These are phyloP conservation scores for Ectemnius lituratus DNA, from an alignment of 2,888 invertebrate species.

Conservation along the genomic window DNA sequence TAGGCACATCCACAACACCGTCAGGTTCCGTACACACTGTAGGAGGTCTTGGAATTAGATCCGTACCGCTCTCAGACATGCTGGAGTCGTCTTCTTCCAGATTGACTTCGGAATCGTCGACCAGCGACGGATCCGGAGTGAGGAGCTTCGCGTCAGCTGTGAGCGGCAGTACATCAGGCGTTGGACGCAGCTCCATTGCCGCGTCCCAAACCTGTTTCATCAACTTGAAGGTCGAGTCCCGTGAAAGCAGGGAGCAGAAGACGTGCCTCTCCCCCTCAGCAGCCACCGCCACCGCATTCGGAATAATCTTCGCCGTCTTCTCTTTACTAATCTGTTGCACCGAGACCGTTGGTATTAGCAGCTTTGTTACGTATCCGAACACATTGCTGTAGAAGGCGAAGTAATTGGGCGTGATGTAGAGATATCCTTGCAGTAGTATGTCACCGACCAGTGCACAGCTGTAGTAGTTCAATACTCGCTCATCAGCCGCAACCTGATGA, in stretches of 20 bases:
- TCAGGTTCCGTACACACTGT: constrained; percentile 71
- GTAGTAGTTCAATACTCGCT: constrained; percentile 93
- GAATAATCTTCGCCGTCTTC: constrained; percentile 95
- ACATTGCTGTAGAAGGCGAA: constrained; percentile 98
- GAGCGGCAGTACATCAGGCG: constrained; percentile 73
- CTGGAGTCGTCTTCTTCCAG: constrained; percentile 77
- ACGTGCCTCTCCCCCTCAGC: constrained; percentile 91
- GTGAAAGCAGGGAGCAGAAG: constrained; percentile 93
- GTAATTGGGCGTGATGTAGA: constrained; percentile 96
- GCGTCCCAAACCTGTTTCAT: constrained; percentile 92
- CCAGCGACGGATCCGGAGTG: constrained; percentile 66
- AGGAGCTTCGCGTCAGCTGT: constrained; percentile 66
- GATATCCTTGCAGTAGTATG: constrained; percentile 93
- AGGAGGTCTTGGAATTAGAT: constrained; percentile 74
- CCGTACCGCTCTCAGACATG: constrained; percentile 77
- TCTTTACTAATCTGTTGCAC: constrained; percentile 94
- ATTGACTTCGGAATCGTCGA: constrained; percentile 73
- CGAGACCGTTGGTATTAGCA: constrained; percentile 91
- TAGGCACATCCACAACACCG: constrained; percentile 62
- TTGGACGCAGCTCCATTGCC: constrained; percentile 78
- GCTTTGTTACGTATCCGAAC: constrained; percentile 95
- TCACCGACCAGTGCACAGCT: constrained; percentile 96
- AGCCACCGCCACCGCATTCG: constrained; percentile 93
- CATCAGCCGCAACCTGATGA: constrained; percentile 85
- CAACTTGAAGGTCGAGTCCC: constrained; percentile 92